A percentile compares a stretch with the other conserved stretches of the same genome.
Evolutionary conservation across 1,140 invertebrate genomes (phyloP).

Genomic region (Leptinotarsa undecemlineata): DNA sequence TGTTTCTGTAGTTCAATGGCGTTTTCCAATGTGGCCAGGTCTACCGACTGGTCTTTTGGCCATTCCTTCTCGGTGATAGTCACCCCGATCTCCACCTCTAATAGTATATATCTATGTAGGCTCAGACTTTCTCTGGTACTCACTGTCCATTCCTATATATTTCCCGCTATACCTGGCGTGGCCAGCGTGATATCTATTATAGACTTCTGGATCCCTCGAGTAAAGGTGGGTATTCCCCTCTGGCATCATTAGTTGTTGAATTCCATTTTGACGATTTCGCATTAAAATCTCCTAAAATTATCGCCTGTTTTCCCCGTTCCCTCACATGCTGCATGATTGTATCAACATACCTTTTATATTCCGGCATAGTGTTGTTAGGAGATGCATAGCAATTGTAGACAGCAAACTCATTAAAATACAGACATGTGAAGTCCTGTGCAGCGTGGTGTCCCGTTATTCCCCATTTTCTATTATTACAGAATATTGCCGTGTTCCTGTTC

Average conservation of each 20-base stretch:
- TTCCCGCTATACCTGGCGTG: not conserved
- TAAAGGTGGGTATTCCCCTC: slow-evolving; percentile 22
- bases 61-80: not conserved
- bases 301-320: not conserved
- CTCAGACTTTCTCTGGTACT: slow-evolving; percentile 9
- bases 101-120: slow-evolving; percentile 9
- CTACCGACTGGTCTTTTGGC: not conserved
- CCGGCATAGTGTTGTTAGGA: not conserved
- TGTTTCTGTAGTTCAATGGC: not conserved
- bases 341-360: not conserved
- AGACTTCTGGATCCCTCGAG: not conserved
- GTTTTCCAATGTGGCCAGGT: not conserved
- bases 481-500: slow-evolving; percentile 6
- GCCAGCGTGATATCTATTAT: slow-evolving; percentile 6
- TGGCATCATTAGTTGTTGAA: slow-evolving; percentile 12
- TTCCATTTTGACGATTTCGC: slow-evolving; percentile 25
- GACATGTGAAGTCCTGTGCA: not conserved
- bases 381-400: not conserved
- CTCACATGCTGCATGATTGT: slow-evolving; percentile 7
- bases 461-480: not conserved
- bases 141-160: slow-evolving; percentile 11
- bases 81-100: not conserved
- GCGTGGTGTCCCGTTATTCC: not conserved
- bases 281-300: slow-evolving; percentile 26
- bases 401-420: not conserved